phyloP scores from a whole-genome alignment of 2,888 invertebrate genomes.

The Apamea crenata region DNA sequence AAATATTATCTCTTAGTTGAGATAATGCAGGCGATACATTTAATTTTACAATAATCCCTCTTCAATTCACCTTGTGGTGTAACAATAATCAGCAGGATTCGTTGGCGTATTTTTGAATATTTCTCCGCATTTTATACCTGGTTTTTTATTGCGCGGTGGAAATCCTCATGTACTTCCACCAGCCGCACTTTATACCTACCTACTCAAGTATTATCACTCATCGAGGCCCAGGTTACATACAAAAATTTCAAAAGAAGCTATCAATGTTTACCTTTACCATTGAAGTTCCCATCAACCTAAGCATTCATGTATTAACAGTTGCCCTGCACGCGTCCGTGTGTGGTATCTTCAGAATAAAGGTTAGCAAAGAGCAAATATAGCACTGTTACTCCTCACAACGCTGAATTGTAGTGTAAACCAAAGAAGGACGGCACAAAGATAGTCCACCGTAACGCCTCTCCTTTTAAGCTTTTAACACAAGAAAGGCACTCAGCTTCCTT shows the following conservation, averaged over 20 bases:
- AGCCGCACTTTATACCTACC: too few species aligned
- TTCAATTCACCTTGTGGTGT: not conserved
- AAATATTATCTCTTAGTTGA: too few species aligned
- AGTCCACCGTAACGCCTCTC: not conserved
- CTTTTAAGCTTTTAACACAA: slow-evolving; percentile 8
- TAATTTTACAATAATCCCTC: not conserved
- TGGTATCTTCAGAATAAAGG: not conserved
- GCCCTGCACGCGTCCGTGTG: not conserved
- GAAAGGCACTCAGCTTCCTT: slow-evolving; percentile 13
- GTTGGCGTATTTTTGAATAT: not conserved
- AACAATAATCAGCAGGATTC: not conserved
- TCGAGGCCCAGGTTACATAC: not conserved
- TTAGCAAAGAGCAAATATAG: not conserved
- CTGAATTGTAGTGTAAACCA: not conserved
- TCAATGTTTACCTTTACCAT: not conserved
- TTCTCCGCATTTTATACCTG: not conserved
- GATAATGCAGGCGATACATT: not conserved
- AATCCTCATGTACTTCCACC: too few species aligned
- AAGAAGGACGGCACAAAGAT: not conserved
- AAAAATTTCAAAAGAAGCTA: not conserved
- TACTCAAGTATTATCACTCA: not conserved
- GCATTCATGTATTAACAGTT: not conserved
- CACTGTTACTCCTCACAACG: not conserved
- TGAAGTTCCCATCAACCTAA: not conserved
- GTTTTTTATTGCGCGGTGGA: too few species aligned